Evolutionary conservation across 2,888 invertebrate genomes (phyloP).

Genomic region (Adineta ricciae): DNA sequence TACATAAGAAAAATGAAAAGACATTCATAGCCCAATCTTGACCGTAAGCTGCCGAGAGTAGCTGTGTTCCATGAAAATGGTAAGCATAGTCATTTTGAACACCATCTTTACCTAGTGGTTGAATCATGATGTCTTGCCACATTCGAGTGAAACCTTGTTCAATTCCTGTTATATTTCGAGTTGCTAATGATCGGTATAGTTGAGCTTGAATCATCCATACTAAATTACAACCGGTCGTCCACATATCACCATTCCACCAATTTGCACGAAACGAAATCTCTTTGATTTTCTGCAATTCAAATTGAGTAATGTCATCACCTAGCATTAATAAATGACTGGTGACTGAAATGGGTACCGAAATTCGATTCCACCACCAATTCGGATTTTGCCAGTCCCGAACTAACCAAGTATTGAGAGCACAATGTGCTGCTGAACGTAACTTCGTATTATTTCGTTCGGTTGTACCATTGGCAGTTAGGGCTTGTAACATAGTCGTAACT

Average conservation of each 20-base stretch:
- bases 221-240: neutral
- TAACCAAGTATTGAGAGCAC: constrained; percentile 12
- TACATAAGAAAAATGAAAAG: neutral
- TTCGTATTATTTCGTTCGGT: neutral
- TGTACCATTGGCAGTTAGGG: neutral
- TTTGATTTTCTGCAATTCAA: no score
- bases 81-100: neutral
- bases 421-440: neutral
- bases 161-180: neutral
- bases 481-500: neutral
- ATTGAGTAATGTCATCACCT: neutral
- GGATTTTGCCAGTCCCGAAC: neutral
- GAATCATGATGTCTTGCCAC: neutral
- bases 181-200: neutral
- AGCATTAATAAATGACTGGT: constrained; percentile 1
- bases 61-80: neutral
- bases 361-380: neutral
- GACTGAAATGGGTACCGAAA: neutral
- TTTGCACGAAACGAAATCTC: neutral
- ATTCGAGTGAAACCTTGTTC: neutral
- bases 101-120: neutral
- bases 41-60: neutral
- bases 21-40: neutral
- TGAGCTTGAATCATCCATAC: neutral
- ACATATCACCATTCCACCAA: neutral